These are phyloP conservation scores for Diglossa cyanea DNA, from an alignment of 2,797 vertebrate species.

Conservation along the genomic window DNA sequence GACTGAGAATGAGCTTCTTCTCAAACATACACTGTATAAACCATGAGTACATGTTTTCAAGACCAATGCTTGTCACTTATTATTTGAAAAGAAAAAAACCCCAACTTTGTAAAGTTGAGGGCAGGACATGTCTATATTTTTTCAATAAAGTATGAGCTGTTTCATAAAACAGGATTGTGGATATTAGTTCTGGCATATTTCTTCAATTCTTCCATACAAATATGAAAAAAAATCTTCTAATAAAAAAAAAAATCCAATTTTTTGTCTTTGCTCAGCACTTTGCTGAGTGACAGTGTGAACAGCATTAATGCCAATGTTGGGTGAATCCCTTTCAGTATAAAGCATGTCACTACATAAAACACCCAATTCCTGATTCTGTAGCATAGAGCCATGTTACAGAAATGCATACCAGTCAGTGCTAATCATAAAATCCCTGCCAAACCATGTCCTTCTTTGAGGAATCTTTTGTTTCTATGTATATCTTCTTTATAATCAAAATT, in stretches of 20 bases:
- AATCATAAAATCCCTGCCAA: background rate
- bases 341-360: background rate
- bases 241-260: background rate
- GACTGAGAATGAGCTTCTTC: background rate
- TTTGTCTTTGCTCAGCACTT: background rate
- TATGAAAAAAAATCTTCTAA: background rate
- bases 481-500: background rate
- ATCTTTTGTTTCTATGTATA: background rate
- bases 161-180: background rate
- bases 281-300: background rate
- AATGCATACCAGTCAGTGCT: background rate
- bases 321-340: background rate
- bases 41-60: background rate
- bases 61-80: background rate
- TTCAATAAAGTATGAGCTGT: background rate
- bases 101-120: background rate
- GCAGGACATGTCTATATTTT: background rate
- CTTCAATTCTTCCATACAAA: background rate
- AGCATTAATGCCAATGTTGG: background rate
- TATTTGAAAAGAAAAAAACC: background rate
- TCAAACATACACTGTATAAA: background rate
- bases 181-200: background rate
- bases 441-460: background rate
- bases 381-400: background rate
- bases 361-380: background rate